Conservation (phyloP, 1,140 invertebrate genomes). For the Tachypleus tridentatus region DNA sequence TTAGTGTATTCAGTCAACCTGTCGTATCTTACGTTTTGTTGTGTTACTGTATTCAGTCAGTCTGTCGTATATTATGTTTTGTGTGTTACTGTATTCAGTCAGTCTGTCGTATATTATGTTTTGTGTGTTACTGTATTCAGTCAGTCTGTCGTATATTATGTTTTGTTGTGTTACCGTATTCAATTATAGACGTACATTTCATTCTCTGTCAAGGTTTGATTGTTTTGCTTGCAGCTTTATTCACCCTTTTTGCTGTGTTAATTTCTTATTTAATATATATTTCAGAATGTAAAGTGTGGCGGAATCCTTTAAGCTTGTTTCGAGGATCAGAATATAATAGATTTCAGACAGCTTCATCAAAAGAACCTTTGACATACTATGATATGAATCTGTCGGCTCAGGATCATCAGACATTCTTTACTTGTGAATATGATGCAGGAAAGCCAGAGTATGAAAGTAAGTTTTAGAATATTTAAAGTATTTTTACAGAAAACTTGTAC, state of each 20-base stretch:
- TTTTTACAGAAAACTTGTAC: background rate
- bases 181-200: slow-evolving; percentile 5
- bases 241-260: background rate
- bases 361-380: slow-evolving; percentile 94
- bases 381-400: slow-evolving; percentile 99
- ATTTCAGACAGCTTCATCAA: slow-evolving; percentile 78
- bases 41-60: too few species aligned
- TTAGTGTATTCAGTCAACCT: too few species aligned
- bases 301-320: slow-evolving; percentile 91
- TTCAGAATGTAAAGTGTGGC: slow-evolving; percentile 91
- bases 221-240: slow-evolving; percentile 1
- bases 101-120: too few species aligned
- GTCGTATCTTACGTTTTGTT: too few species aligned
- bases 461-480: slow-evolving; percentile 18
- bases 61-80: too few species aligned
- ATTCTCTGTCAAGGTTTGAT: slow-evolving; percentile 3
- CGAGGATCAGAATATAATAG: slow-evolving; percentile 91
- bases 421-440: slow-evolving; percentile 77
- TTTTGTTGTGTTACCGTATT: background rate
- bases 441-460: slow-evolving; percentile 84
- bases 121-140: too few species aligned
- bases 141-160: too few species aligned
- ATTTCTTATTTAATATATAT: slow-evolving; percentile 24
- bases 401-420: slow-evolving; percentile 98
- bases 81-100: too few species aligned